Percentiles rank a stretch among this genome's conserved stretches.
Evolutionary conservation across 2,888 invertebrate species (phyloP).

Genomic region (Habroteleia sp.): DNA sequence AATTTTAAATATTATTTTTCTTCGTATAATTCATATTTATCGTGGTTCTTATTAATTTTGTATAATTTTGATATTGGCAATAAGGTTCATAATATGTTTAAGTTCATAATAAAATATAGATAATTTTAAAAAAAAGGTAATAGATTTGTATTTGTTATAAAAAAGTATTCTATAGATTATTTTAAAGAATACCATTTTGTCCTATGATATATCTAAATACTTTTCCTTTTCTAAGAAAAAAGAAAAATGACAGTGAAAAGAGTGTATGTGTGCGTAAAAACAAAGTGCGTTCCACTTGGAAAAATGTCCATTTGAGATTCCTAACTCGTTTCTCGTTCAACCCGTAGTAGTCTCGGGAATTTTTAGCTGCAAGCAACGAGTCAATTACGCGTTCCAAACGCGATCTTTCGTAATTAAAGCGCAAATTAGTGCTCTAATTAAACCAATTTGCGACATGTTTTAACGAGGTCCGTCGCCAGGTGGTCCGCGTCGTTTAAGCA

Average conservation of each 20-base stretch:
- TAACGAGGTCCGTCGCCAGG: conserved; percentile 68
- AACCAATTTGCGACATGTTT: conserved; percentile 72
- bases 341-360: conserved; percentile 40
- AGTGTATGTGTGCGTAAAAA: too few species aligned
- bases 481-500: conserved; percentile 62
- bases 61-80: too few species aligned
- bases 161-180: too few species aligned
- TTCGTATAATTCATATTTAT: too few species aligned
- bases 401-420: conserved; percentile 67
- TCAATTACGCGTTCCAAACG: conserved; percentile 68
- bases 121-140: too few species aligned
- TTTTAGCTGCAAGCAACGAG: conserved; percentile 61
- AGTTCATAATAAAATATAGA: too few species aligned
- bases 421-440: conserved; percentile 70
- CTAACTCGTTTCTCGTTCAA: conserved; percentile 35
- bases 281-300: conserved; percentile 41
- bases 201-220: neutral
- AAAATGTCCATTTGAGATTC: conserved; percentile 49
- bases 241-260: conserved; percentile 9
- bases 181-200: too few species aligned
- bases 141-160: too few species aligned
- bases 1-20: too few species aligned
- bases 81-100: too few species aligned
- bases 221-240: conserved; percentile 23
- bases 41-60: too few species aligned